A percentile compares a stretch with the other conserved stretches of the same genome.
Evolutionary conservation across 2,113 vertebrate genomes (phyloP).

Genomic region (Hassar affinis): DNA sequence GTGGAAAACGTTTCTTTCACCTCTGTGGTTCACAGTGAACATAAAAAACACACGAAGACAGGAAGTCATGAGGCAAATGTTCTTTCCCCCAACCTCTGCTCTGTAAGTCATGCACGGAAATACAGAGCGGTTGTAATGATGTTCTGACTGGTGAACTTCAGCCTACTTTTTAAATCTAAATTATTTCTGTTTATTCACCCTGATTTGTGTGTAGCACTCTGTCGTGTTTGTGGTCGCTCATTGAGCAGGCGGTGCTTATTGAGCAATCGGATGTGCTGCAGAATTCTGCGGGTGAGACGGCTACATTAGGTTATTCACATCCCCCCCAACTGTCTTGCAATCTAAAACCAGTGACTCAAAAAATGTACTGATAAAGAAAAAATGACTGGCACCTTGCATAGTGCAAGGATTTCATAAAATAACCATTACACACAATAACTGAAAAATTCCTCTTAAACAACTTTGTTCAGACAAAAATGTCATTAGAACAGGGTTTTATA

Average conservation of each 20-base stretch:
- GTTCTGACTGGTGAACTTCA: not conserved
- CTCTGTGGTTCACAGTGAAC: conserved; percentile 4
- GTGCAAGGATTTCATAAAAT: not conserved
- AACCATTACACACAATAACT: not conserved
- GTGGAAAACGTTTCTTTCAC: conserved; percentile 12
- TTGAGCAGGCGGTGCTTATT: not conserved
- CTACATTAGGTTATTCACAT: not conserved
- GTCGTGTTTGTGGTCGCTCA: not conserved
- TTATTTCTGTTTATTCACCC: not conserved
- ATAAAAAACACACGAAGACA: not conserved
- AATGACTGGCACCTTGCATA: not conserved
- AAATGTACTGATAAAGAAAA: not conserved
- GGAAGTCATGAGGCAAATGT: conserved; percentile 34
- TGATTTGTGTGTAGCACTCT: not conserved
- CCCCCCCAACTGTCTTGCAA: not conserved
- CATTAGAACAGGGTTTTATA: no score
- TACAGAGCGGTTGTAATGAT: not conserved
- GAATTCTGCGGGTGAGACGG: not conserved
- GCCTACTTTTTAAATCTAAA: not conserved
- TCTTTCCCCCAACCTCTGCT: conserved; percentile 17
- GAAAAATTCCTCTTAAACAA: no score
- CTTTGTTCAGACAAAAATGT: no score
- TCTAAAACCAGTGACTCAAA: not conserved
- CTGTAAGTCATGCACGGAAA: not conserved
- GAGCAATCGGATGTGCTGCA: not conserved